Evolutionary conservation across 1,140 invertebrate genomes (phyloP).

Genomic region (Andrena cerasifolii): DNA sequence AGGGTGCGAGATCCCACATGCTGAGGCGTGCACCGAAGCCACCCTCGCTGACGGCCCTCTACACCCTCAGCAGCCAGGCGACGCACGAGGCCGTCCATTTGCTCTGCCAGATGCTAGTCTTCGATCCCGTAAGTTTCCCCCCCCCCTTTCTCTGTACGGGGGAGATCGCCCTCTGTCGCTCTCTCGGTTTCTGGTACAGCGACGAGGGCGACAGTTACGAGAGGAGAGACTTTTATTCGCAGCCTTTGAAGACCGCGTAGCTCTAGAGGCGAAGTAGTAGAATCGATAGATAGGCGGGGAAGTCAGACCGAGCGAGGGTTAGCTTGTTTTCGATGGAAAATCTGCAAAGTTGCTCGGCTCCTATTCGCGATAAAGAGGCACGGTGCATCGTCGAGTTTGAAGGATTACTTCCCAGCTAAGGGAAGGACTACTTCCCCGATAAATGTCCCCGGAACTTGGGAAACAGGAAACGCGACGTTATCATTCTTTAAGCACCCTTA

Average conservation of each 20-base stretch:
- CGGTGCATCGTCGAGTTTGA: not conserved
- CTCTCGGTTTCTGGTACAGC: not conserved
- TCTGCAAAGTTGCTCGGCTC: too few relatives aligned
- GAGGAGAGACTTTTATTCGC: too few relatives aligned
- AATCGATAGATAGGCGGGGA: too few relatives aligned
- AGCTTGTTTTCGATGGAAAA: too few relatives aligned
- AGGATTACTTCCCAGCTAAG: not conserved
- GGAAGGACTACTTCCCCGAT: too few relatives aligned
- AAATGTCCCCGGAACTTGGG: too few relatives aligned
- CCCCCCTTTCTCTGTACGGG: not conserved
- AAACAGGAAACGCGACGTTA: slow-evolving; percentile 3
- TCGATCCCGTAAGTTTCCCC: slow-evolving; percentile 93
- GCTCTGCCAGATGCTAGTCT: slow-evolving; percentile 98
- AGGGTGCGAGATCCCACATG: slow-evolving; percentile 97
- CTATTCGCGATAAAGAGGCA: not conserved
- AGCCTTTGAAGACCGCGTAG: too few relatives aligned
- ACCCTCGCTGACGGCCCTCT: slow-evolving; percentile 94
- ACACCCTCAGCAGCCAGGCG: slow-evolving; percentile 95
- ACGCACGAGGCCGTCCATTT: slow-evolving; percentile 99
- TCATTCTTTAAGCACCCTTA: slow-evolving; percentile 3
- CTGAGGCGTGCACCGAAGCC: slow-evolving; percentile 93
- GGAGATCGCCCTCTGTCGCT: not conserved
- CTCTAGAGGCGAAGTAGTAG: too few relatives aligned
- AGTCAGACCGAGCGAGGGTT: too few relatives aligned
- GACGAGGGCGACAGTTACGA: not conserved